Evolutionary conservation across 2,888 invertebrate genomes (phyloP).

Genomic region (Leptopilina myrica): DNA sequence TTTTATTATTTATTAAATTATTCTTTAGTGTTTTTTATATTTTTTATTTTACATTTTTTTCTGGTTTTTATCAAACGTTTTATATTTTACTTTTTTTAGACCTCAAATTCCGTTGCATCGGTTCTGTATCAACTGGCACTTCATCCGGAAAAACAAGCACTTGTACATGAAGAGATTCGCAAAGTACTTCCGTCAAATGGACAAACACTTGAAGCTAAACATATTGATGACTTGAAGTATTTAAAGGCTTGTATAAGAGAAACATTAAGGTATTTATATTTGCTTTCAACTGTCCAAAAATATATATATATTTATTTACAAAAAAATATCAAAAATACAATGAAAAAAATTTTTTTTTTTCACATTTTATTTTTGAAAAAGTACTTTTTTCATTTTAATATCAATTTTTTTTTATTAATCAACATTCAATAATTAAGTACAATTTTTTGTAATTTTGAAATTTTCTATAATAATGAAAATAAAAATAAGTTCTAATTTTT

Average conservation of each 20-base stretch:
- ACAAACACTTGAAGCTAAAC: conserved; percentile 78
- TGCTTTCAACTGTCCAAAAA: not conserved
- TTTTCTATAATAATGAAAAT: too few relatives aligned
- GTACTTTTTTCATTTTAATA: too few relatives aligned
- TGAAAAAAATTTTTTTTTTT: too few relatives aligned
- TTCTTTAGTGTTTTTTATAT: not conserved
- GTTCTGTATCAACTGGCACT: conserved; percentile 84
- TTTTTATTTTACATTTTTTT: not conserved
- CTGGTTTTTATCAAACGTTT: not conserved
- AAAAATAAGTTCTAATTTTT: too few relatives aligned
- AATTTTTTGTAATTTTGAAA: too few relatives aligned
- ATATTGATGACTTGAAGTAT: conserved; percentile 82
- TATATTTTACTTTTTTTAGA: conserved; percentile 77
- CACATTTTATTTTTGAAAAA: too few relatives aligned
- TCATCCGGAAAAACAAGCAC: conserved; percentile 82
- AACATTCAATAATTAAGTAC: too few relatives aligned
- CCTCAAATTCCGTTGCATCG: conserved; percentile 87
- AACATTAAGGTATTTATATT: conserved; percentile 80
- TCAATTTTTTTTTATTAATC: too few relatives aligned
- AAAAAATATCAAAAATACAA: too few relatives aligned
- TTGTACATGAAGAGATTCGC: conserved; percentile 80
- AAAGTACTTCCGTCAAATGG: conserved; percentile 77
- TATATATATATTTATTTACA: not conserved
- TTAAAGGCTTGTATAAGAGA: conserved; percentile 87
- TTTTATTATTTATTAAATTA: too few relatives aligned